These are phyloP conservation scores for Calameuta idolon DNA, from an alignment of 2,888 invertebrate species.

Conservation along the genomic window DNA sequence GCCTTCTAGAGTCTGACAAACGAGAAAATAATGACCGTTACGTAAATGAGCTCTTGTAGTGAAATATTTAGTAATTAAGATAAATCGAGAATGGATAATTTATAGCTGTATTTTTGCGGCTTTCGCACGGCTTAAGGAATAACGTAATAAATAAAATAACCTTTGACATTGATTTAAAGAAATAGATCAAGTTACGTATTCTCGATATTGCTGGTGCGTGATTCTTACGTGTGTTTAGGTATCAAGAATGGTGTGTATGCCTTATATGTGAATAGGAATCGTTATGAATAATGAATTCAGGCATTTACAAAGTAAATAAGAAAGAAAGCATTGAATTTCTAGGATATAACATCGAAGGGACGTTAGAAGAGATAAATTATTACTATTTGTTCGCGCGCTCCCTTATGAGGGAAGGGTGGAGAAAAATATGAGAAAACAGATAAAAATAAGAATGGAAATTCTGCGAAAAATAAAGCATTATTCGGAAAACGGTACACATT, in stretches of 20 bases:
- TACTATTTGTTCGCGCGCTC: constrained; percentile 16
- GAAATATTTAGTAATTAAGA: background rate
- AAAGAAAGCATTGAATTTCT: constrained; percentile 27
- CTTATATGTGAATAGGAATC: background rate
- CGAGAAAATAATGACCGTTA: background rate
- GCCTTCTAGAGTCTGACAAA: background rate
- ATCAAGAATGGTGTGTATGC: no score
- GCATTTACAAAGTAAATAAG: constrained; percentile 23
- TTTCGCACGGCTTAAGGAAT: background rate
- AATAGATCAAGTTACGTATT: background rate
- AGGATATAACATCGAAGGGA: constrained; percentile 5
- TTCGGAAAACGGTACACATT: background rate
- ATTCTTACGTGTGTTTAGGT: constrained; percentile 24
- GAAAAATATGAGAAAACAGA: background rate
- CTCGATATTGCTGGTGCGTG: constrained; percentile 27
- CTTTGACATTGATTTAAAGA: background rate
- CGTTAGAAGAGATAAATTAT: constrained; percentile 22
- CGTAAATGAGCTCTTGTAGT: background rate
- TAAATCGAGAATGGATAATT: background rate
- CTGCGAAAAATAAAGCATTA: background rate
- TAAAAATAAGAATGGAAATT: background rate
- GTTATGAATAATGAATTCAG: constrained; percentile 33
- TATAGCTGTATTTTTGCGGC: background rate
- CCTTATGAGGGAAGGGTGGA: background rate
- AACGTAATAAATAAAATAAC: background rate